Conservation (phyloP, 2,113 vertebrate genomes). For the Pristiophorus japonicus region DNA sequence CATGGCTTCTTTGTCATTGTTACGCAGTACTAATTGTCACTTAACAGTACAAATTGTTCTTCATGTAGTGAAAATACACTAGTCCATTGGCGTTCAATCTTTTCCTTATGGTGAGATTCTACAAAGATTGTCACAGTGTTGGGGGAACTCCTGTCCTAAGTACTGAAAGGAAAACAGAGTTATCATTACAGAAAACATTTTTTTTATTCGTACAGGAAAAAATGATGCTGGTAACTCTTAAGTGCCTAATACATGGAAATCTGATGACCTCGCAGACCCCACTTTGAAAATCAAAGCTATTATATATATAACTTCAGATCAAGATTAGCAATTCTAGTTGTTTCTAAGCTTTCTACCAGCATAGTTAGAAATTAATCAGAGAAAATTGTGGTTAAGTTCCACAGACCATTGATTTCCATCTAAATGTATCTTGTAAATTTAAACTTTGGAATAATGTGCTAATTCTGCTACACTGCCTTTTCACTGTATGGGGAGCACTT, state of each 20-base stretch:
- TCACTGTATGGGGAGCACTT: neutral
- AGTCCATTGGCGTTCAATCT: neutral
- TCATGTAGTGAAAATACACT: neutral
- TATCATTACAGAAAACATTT: neutral
- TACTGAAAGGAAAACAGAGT: neutral
- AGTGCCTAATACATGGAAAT: neutral
- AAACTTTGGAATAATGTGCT: neutral
- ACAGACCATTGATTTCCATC: no score
- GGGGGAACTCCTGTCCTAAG: neutral
- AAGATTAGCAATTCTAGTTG: neutral
- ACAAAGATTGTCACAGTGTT: no score
- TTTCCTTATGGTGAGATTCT: no score
- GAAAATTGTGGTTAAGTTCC: neutral
- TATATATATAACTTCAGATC: neutral
- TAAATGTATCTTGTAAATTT: neutral
- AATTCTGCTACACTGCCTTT: neutral
- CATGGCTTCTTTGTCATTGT: neutral
- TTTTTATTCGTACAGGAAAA: neutral
- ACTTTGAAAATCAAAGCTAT: no score
- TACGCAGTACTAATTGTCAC: neutral
- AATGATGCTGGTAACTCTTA: neutral
- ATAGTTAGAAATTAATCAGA: neutral
- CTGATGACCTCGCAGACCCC: neutral
- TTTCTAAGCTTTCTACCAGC: neutral
- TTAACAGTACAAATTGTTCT: neutral